Evolutionary conservation across 2,888 invertebrate genomes (phyloP), one percentile per base, ranked within the genome.

Genomic region (Drosophila pseudotalamancana): DNA sequence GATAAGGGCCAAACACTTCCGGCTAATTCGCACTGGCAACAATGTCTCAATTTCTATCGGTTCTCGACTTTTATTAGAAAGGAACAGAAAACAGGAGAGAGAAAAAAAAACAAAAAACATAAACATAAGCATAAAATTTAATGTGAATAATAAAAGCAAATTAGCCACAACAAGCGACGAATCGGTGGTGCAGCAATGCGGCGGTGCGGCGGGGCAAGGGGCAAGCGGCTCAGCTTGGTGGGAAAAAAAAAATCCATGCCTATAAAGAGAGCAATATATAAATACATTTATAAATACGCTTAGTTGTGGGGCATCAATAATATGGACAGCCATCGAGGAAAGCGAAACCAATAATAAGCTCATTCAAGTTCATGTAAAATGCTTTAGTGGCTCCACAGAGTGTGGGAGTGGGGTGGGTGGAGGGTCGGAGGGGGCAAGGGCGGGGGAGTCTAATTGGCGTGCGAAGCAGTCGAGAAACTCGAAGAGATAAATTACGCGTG

Each of bases 311-410:
- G 51, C 34, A 65, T 71, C 79, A 83, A 79, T 79, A 86, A 79
- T 79, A 86, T 72, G 83, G 84, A 83, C 63, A 72, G 72, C 50
- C 59, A 60, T 48, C 37, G 67, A 59, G 39, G 56, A 64, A 61
- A 67, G 74, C 55, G 62, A 63, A 77, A 66, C 65, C 81, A 77
- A 80, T 84, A 80, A 84, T 87, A 80, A 80, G 78, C 85, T 74
- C 80, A 71, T 87, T 80, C 85, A 80, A 84, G 80, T 87, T 87
- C 87, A 87, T 80, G 87, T 80, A 81, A 80, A 80, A 80, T 62
- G 71, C 71, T 56, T 48, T 31, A 77, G 46, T 51, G 31, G 43
- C 49, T 42, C 27, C 6, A 16, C 1, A 5, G 5, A 1, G 25
- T 1, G 21, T 9, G 3, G 12, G 2, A 19, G 0, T 14, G 16